Percentiles rank a stretch among this genome's conserved stretches.
phyloP scores from a whole-genome alignment of 1,140 invertebrate genomes.

The Dermatophagoides farinae region DNA sequence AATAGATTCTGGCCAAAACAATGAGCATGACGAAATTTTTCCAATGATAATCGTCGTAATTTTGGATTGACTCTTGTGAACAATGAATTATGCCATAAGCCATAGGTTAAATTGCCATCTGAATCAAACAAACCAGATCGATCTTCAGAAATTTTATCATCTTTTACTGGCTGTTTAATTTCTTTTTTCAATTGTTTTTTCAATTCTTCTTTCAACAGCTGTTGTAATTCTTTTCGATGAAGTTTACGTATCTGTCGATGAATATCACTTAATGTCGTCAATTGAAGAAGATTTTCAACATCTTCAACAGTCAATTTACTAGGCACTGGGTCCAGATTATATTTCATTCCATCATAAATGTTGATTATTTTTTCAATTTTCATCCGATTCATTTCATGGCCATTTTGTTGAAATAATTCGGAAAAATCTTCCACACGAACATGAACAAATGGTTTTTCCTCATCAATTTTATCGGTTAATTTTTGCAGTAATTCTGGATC shows the following conservation, averaged over 20 bases:
- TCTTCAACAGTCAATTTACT: not conserved
- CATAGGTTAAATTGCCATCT: conserved; percentile 4
- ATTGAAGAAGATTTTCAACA: not conserved
- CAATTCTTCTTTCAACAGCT: not conserved
- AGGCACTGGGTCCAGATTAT: not conserved
- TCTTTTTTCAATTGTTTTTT: not conserved
- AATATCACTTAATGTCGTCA: not conserved
- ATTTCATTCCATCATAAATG: conserved; percentile 6
- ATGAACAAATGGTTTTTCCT: not conserved
- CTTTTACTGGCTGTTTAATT: not conserved
- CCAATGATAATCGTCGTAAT: not conserved
- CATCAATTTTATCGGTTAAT: not conserved
- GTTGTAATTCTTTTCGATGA: not conserved
- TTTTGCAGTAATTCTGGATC: not conserved
- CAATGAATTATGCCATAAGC: conserved; percentile 3
- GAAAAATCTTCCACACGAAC: not conserved
- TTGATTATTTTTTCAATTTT: not conserved
- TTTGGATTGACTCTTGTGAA: not conserved
- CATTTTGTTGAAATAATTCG: not conserved
- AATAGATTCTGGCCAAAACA: not conserved
- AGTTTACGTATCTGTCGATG: not conserved
- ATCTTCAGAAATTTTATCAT: not conserved
- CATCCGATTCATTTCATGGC: not conserved
- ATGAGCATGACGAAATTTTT: not conserved
- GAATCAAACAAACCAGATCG: conserved; percentile 1